A percentile compares a stretch with the other conserved stretches of the same genome.
These are phyloP conservation scores for Saccostrea cuccullata DNA, from an alignment of 1,140 invertebrate genomes.

Conservation along the genomic window DNA sequence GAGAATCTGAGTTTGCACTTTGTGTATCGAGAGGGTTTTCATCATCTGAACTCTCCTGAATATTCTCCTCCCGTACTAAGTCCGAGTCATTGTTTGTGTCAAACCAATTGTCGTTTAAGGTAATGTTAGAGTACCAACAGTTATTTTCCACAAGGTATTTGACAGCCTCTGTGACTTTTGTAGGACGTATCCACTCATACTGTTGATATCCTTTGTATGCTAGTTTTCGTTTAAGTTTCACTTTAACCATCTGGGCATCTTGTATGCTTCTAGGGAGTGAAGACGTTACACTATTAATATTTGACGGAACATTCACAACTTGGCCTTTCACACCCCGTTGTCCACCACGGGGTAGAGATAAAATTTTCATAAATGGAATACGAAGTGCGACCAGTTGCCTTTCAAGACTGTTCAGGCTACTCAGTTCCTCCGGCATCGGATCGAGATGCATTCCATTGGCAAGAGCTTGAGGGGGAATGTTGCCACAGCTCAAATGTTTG, in stretches of 20 bases:
- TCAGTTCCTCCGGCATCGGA: constrained; percentile 16
- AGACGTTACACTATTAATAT: constrained; percentile 15
- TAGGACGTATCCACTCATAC: constrained; percentile 37
- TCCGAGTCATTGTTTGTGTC: too few relatives aligned
- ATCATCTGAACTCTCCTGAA: too few relatives aligned
- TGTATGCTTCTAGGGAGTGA: constrained; percentile 12
- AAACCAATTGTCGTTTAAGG: background rate
- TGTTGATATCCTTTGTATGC: constrained; percentile 42
- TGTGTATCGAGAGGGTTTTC: background rate
- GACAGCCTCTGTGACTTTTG: background rate
- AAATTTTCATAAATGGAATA: background rate
- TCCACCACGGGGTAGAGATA: constrained; percentile 37
- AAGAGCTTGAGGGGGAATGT: constrained; percentile 41
- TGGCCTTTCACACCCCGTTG: constrained; percentile 45
- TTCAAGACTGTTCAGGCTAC: background rate
- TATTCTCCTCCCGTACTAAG: too few relatives aligned
- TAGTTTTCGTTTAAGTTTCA: constrained; percentile 40
- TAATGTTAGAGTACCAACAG: too few relatives aligned
- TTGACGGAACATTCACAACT: constrained; percentile 46
- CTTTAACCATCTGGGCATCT: background rate
- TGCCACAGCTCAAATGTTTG: background rate
- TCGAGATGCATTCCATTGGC: constrained; percentile 24
- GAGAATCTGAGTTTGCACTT: too few relatives aligned
- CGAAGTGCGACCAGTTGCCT: too few relatives aligned
- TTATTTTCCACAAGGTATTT: background rate